Base-by-base conservation (phyloP, 2,888 invertebrate genomes). In the Toxonevra muliebris region DNA sequence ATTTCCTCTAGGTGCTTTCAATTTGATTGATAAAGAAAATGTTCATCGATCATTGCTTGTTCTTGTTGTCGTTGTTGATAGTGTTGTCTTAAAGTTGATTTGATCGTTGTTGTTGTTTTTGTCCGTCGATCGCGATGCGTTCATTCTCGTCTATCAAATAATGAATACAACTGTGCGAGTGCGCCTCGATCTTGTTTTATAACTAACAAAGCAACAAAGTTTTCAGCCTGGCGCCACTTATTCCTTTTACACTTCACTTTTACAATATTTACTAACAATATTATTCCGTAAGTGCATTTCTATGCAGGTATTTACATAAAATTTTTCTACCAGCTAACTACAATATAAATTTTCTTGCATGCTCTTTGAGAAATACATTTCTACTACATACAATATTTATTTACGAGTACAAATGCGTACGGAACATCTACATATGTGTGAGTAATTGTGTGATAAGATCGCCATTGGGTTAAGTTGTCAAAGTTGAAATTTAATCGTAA, bases 151-250 rank as follows among this genome's bases (percentile, higher is more conserved):
- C 40, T 20, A n/a, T n/a, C 10, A 58, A 58, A 15, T 59, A 17
- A 7, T 3, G 8, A 4, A 48, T 8, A 13, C 42, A 43, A 45
- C 43, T 62, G 10, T 54, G n/a, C 13, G 15, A 13, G 45, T 61
- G 2, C 30, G 30, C 7, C 30, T 30, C 30, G 30, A 30, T 30
- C 30, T 30, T 30, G 9, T 17, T 42, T 63, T 15, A 57, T 40
- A 65, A 52, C 15, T 19, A 30, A 4, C 30, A 30, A 30, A 7
- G 54, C 65, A 64, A 60, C 40, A 57, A 69, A 77, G 73, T 80
- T 80, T 79, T 76, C 74, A 74, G 73, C 78, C 74, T 71, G 80
- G 81, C 80, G 80, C 80, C 80, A 77, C 76, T 71, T 53, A 67
- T 74, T 73, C 64, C 65, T 63, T 65, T 68, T 74, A 48, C 69